phyloP scores from a whole-genome alignment of 2,797 vertebrate species.

The Acrossocheilus fasciatus region DNA sequence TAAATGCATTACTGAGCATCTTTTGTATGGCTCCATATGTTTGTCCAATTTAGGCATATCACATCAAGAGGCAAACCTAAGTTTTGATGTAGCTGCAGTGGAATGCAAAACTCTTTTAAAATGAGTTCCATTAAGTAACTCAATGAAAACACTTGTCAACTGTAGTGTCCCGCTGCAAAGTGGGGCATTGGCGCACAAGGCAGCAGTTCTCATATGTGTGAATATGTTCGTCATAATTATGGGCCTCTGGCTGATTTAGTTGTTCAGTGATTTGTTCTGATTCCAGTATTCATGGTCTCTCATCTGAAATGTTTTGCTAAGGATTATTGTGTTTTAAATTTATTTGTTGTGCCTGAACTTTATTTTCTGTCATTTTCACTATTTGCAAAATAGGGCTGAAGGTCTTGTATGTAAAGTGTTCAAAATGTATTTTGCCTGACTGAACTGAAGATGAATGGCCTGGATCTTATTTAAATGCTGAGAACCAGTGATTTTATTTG shows the following conservation, averaged over 20 bases:
- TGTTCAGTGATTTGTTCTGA: conserved; percentile 52
- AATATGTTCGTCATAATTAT: conserved; percentile 46
- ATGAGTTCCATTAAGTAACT: conserved; percentile 27
- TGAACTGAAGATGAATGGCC: conserved; percentile 23
- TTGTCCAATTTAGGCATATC: conserved; percentile 35
- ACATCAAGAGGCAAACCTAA: conserved; percentile 6
- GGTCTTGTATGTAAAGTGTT: conserved; percentile 57
- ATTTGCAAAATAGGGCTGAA: conserved; percentile 57
- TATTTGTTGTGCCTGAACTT: conserved; percentile 63
- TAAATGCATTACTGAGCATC: conserved; percentile 20
- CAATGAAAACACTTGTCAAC: conserved; percentile 42
- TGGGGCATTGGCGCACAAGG: conserved; percentile 52
- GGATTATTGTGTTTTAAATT: conserved; percentile 55
- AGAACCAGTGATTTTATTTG: conserved; percentile 53
- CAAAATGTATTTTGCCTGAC: conserved; percentile 51
- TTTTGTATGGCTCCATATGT: conserved; percentile 32
- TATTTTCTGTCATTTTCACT: conserved; percentile 61
- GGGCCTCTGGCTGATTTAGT: conserved; percentile 50
- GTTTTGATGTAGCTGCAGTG: conserved; percentile 44
- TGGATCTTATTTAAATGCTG: conserved; percentile 46
- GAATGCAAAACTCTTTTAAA: conserved; percentile 41
- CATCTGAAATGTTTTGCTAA: conserved; percentile 46
- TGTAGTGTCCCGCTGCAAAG: conserved; percentile 41
- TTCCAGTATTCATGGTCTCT: conserved; percentile 55
- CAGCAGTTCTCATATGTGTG: conserved; percentile 44